Evolutionary conservation across 2,113 vertebrate species (phyloP).

Genomic region (Passer domesticus): DNA sequence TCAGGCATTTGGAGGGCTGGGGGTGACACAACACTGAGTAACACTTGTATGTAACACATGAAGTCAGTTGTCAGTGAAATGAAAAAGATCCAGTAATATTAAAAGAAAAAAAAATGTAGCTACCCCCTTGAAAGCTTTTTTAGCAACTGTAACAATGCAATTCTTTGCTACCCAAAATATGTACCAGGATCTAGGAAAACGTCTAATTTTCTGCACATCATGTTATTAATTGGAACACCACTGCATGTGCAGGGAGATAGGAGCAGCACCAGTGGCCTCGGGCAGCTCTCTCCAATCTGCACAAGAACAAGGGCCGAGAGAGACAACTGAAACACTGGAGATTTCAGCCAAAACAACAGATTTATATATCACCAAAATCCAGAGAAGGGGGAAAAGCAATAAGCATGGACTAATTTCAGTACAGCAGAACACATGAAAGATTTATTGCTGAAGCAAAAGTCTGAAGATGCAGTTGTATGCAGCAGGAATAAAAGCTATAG

Average conservation of each 20-base stretch:
- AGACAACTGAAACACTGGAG: background rate
- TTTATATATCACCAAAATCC: background rate
- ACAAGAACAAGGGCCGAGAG: background rate
- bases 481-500: background rate
- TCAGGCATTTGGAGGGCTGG: slow-evolving; percentile 20
- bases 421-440: background rate
- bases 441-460: slow-evolving; percentile 60
- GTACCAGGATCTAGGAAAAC: background rate
- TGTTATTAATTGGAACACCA: background rate
- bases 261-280: background rate
- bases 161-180: background rate
- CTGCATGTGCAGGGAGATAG: background rate
- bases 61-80: slow-evolving; percentile 31
- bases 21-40: slow-evolving; percentile 45
- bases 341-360: background rate
- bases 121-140: background rate
- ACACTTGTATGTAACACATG: slow-evolving; percentile 34
- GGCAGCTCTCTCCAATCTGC: background rate
- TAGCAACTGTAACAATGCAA: background rate
- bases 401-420: slow-evolving; percentile 3
- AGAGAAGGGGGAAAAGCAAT: background rate
- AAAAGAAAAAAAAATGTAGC: background rate
- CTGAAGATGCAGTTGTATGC: background rate
- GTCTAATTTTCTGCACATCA: background rate
- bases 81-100: background rate